These are phyloP conservation scores for Mycalesis mineus DNA, from an alignment of 2,888 invertebrate genomes.

Conservation along the genomic window DNA sequence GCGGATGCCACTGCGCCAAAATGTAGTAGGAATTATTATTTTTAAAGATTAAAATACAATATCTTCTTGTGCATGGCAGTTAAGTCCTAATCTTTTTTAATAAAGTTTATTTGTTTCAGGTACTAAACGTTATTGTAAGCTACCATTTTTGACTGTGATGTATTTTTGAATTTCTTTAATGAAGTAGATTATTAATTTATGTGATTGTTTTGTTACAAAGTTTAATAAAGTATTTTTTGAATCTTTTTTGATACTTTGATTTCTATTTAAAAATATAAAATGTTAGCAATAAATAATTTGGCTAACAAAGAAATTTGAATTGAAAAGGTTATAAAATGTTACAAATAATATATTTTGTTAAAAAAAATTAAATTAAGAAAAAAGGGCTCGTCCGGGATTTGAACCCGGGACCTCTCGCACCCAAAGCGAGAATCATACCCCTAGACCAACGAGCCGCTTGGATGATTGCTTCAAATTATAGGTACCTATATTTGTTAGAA, in stretches of 20 bases:
- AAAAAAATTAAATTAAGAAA: conserved; percentile 15
- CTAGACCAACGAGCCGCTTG: conserved; percentile 62
- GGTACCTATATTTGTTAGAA: too few species aligned
- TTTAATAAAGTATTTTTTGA: not conserved
- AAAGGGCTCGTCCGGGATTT: conserved; percentile 66
- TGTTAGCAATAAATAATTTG: too few species aligned
- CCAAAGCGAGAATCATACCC: conserved; percentile 66
- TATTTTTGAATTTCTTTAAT: conserved; percentile 55
- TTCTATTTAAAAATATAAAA: not conserved
- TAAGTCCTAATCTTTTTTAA: not conserved
- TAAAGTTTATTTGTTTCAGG: conserved; percentile 27
- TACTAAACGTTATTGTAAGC: conserved; percentile 43
- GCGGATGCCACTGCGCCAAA: too few species aligned
- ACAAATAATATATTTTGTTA: not conserved
- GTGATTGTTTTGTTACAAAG: conserved; percentile 10
- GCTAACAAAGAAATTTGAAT: too few species aligned
- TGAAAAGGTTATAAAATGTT: too few species aligned
- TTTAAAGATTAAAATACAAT: too few species aligned
- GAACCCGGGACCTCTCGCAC: conserved; percentile 72
- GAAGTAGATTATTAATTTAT: not conserved
- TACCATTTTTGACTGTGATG: conserved; percentile 59
- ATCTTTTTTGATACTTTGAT: not conserved
- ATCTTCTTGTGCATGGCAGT: too few species aligned
- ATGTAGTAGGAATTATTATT: too few species aligned
- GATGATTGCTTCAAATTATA: not conserved